Base-by-base conservation (phyloP, 37 sponge, comb jelly and placozoan genomes). In the Geodia barretti region DNA sequence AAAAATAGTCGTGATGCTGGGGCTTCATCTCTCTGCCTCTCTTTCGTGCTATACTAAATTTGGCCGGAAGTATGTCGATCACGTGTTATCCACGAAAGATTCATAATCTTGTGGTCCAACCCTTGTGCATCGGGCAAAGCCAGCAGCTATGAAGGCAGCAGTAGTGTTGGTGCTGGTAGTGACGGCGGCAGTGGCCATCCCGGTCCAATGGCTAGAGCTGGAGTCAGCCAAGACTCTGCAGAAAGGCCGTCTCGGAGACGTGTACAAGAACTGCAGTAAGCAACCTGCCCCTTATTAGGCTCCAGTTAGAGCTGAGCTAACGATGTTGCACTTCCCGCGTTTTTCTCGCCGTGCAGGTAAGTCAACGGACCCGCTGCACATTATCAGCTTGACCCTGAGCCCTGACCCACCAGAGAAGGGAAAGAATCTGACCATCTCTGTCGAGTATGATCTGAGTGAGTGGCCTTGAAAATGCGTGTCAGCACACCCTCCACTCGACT, bases 341-440 rank as follows among this genome's bases (percentile, higher is more conserved):
- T 21, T 35, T 68, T 33, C 1, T 29, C 33, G 1, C 41, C 9
- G 23, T 36, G 0, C 58, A 79, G 79, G 40, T 31, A 79, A 66
- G 4, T 24, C 68, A 37, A 24, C 40, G 7, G 54, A 42, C 36
- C 31, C 39, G 30, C 1, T 81, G 14, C n/a, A 24, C 28, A 8
- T 60, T 37, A 19, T 60, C 21, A 70, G 36, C 39, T 20, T 76
- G 30, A 37, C 71, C 26, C 1, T 84, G 8, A 26, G 21, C 2
- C 79, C 79, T 40, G 79, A 79, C 32, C 79, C 79, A 39, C 79
- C 79, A 25, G 41, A 41, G 31, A 38, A 23, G 58, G 60, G 60
- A 39, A 36, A 38, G 29, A 30, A n/a, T 0, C 17, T 79, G 28
- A 68, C 79, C 17, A 26, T 79, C 47, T 66, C 43, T 25, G 39